Percentiles rank a stretch among this genome's conserved stretches.
These are phyloP conservation scores for Polyodon spathula DNA, from an alignment of 2,113 vertebrate genomes.

Conservation along the genomic window DNA sequence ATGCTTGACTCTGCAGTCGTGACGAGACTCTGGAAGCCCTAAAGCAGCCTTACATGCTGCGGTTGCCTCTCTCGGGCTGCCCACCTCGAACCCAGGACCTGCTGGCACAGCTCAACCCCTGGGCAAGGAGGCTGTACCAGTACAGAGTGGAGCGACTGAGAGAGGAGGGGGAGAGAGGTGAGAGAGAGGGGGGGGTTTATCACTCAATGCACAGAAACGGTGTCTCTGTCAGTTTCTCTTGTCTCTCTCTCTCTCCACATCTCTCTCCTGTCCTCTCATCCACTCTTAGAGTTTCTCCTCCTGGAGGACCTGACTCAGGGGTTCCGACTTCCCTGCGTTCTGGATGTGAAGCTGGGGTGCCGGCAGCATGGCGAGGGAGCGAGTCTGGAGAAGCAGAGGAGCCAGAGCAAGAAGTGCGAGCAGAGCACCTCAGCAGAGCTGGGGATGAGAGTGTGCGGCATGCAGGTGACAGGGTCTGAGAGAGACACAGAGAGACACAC, in stretches of 20 bases:
- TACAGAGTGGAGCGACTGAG: not conserved
- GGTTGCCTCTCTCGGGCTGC: too few species aligned
- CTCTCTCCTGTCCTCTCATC: too few species aligned
- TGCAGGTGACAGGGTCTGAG: conserved; percentile 10
- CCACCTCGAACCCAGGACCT: too few species aligned
- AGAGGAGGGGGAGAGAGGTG: too few species aligned
- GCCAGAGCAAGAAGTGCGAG: conserved; percentile 3
- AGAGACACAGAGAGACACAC: too few species aligned
- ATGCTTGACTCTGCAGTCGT: too few species aligned
- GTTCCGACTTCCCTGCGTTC: conserved; percentile 1
- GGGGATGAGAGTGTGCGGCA: conserved; percentile 6
- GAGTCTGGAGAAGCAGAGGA: not conserved
- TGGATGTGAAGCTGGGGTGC: conserved; percentile 4
- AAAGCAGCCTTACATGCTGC: too few species aligned
- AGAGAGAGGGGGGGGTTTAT: too few species aligned
- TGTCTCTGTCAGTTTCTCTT: not conserved
- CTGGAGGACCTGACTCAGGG: conserved; percentile 4
- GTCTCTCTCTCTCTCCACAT: not conserved
- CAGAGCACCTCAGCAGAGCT: conserved; percentile 7
- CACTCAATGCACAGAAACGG: too few species aligned
- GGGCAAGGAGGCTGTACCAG: not conserved
- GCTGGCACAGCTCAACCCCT: not conserved
- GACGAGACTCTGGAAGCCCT: too few species aligned
- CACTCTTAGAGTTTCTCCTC: conserved; percentile 6
- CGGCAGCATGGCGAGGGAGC: conserved; percentile 9